These are phyloP conservation scores for Drosophila aff. DNA, from an alignment of 1,140 invertebrate species.

Conservation along the genomic window DNA sequence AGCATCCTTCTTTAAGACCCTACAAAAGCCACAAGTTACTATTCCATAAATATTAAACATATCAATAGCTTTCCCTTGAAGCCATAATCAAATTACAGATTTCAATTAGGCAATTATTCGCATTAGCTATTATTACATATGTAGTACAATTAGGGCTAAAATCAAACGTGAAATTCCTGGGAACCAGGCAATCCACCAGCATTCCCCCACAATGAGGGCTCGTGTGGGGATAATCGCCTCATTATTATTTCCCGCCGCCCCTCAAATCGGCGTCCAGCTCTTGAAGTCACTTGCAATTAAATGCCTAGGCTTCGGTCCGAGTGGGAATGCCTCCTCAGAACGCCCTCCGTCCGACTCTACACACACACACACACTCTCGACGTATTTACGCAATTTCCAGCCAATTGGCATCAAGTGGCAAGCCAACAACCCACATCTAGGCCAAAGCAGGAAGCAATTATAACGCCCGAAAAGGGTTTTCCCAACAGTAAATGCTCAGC, in stretches of 20 bases:
- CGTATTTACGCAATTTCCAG: slow-evolving; percentile 61
- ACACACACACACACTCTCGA: slow-evolving; percentile 20
- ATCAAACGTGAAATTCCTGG: slow-evolving; percentile 38
- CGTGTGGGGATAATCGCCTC: slow-evolving; percentile 27
- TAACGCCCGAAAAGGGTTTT: slow-evolving; percentile 23
- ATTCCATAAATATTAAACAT: not conserved
- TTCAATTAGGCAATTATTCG: slow-evolving; percentile 15
- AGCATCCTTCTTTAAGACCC: not conserved
- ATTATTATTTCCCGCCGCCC: slow-evolving; percentile 38
- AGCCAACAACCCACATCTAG: slow-evolving; percentile 37
- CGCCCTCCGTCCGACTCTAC: not conserved
- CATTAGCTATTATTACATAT: slow-evolving; percentile 13
- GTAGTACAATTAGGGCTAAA: not conserved
- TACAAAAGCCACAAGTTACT: not conserved
- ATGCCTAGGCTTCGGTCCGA: slow-evolving; percentile 41
- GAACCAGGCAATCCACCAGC: slow-evolving; percentile 15
- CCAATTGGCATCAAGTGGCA: slow-evolving; percentile 69
- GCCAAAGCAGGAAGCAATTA: slow-evolving; percentile 30
- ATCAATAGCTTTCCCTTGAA: not conserved
- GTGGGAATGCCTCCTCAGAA: too few relatives aligned
- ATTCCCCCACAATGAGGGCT: not conserved
- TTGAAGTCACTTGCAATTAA: slow-evolving; percentile 60
- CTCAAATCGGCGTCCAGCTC: slow-evolving; percentile 27
- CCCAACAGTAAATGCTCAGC: slow-evolving; percentile 34
- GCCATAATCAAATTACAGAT: slow-evolving; percentile 27